Base-by-base conservation (phyloP, 2,888 invertebrate genomes). In the Chloroclystis v-ata region DNA sequence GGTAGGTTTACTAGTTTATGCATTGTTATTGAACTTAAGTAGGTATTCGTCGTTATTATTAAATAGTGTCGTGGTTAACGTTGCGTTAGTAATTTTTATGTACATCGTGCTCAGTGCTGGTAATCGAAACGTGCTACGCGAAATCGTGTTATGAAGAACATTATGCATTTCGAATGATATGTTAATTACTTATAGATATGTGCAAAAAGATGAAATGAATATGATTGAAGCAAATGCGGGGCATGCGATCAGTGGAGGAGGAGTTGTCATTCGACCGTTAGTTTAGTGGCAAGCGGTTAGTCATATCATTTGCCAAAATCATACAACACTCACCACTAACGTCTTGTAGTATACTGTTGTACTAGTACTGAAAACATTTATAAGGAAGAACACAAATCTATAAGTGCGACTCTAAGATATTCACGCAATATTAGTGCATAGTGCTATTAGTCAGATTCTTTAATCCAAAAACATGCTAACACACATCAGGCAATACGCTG, bases 321-420 rank as follows among this genome's bases (percentile, higher is more conserved):
- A 68, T 75, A 78, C 80, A 80, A 82, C 81, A 87, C 86, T 87
- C 86, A 86, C 86, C 86, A 84, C 86, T 84, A 81, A 84, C 70
- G 65, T 77, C 78, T 78, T 77, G 78, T 76, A 70, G 79, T 77
- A 74, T 84, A 86, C 84, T 78, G 83, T 82, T 72, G 83, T 74
- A 69, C 62, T 74, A 61, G 52, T 71, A 87, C 86, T 87, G 86
- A 82, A 85, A 85, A 69, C 32, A 33, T 63, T 75, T 72, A 73
- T 72, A 77, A 69, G 74, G 72, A 78, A 80, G 78, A 72, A 83
- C 83, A 82, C 75, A 79, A 77, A 75, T 72, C 72, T 77, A 76
- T 77, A 61, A 78, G 85, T 86, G 85, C 85, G 69, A 60, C 63
- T 70, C 76, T 79, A 79, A 62, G 58, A 64, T 65, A 63, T 63